Base-by-base conservation (phyloP, 2,113 vertebrate genomes). In the Tychaedon coryphoeus region DNA sequence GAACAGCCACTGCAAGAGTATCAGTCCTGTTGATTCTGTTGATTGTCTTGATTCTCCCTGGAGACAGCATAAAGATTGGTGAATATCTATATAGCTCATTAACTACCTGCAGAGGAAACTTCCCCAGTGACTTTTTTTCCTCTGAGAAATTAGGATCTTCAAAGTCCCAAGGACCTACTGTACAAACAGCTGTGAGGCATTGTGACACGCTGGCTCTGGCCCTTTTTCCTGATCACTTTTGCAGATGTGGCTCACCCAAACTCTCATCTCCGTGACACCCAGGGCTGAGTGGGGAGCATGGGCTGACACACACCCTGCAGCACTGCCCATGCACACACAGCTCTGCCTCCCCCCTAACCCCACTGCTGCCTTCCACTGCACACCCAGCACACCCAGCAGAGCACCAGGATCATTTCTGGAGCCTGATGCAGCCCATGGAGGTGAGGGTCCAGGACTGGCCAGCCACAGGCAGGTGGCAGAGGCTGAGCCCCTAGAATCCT, bases 401-500 rank as follows among this genome's bases (percentile, higher is more conserved):
- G 66, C 81, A 43, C n/a, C 43, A 54, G 25, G 25, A 8, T 14
- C 4, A 28, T 17, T 15, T 50, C 25, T 62, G 25, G 13, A 22
- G 9, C 42, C 51, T 67, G 23, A 20, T 2, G 26, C 20, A 10
- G 25, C 65, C 56, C 47, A 5, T 31, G 31, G 45, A 38, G 88
- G 14, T 8, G 29, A 72, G 45, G 38, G 25, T 23, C 0, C 0
- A 29, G 42, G n/a, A 26, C 36, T 0, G 1, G 18, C 0, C 2
- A 58, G 54, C 16, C 26, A 33, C 1, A 1, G 43, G 38, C 43
- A 28, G 19, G 25, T 0, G 5, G 69, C 57, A 83, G 80, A 78
- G 65, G 31, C 67, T 79, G 86, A 93, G 43, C n/a, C 14, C 28
- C 66, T 29, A 47, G 60, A 86, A 86, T 60, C 23, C 23, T 47